Evolutionary conservation across 2,888 invertebrate species (phyloP).

Genomic region (Agriotes lineatus): DNA sequence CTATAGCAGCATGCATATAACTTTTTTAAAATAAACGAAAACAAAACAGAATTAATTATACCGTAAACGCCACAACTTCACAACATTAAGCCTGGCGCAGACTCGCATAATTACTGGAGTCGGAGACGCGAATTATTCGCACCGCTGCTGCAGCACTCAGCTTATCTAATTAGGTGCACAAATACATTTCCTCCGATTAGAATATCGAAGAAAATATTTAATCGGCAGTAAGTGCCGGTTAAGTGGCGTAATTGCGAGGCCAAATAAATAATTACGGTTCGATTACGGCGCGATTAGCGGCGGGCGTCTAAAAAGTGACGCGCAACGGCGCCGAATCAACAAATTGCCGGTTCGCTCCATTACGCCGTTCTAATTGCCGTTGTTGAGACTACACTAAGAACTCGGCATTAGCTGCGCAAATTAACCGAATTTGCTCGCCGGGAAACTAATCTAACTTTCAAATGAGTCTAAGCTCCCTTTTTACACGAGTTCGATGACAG

Average conservation of each 20-base stretch:
- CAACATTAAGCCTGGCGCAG: no score
- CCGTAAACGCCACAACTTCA: no score
- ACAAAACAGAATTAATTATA: no score
- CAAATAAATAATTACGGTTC: slow-evolving; percentile 12
- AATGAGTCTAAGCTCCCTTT: slow-evolving; percentile 15
- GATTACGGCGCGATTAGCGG: not conserved
- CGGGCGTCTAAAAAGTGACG: not conserved
- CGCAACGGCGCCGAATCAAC: slow-evolving; percentile 30
- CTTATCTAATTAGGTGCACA: not conserved
- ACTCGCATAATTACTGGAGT: no score
- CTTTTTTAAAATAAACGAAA: no score
- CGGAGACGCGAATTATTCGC: no score
- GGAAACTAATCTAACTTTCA: slow-evolving; percentile 26
- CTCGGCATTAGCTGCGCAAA: slow-evolving; percentile 15
- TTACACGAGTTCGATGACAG: slow-evolving; percentile 21
- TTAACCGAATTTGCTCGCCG: slow-evolving; percentile 7
- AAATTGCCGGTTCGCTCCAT: slow-evolving; percentile 16
- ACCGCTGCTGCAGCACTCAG: no score
- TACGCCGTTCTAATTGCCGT: slow-evolving; percentile 6
- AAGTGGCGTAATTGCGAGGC: not conserved
- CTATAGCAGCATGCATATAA: no score
- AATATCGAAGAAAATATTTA: not conserved
- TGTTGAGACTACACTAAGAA: slow-evolving; percentile 15
- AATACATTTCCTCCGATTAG: not conserved
- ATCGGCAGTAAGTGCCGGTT: not conserved